A percentile compares a stretch with the other conserved stretches of the same genome.
phyloP scores from a whole-genome alignment of 2,113 vertebrate species.

The Macquaria ambigua region DNA sequence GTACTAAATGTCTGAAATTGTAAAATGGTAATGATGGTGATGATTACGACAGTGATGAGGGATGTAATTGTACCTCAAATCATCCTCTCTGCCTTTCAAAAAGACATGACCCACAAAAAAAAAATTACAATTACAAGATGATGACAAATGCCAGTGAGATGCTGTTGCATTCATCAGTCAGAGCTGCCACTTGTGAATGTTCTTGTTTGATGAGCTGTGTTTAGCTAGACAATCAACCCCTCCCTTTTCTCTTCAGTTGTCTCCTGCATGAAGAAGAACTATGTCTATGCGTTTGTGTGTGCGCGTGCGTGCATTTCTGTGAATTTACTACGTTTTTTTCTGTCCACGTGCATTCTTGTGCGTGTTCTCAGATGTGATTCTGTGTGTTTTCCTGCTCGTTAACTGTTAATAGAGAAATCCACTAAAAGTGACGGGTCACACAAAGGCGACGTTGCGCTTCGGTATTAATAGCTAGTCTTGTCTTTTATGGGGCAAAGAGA shows the following conservation, averaged over 20 bases:
- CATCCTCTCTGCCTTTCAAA: slow-evolving; percentile 10
- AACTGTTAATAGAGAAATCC: slow-evolving; percentile 48
- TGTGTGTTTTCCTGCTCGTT: neutral
- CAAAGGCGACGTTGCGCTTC: slow-evolving; percentile 30
- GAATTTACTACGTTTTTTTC: neutral
- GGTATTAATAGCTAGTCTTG: slow-evolving; percentile 52
- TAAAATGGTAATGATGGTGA: neutral
- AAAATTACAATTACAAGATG: neutral
- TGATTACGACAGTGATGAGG: slow-evolving; percentile 1
- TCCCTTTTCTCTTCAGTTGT: slow-evolving; percentile 7
- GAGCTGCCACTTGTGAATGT: slow-evolving; percentile 42
- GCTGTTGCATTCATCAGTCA: slow-evolving; percentile 40
- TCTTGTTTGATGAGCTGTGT: slow-evolving; percentile 50
- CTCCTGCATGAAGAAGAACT: slow-evolving; percentile 9
- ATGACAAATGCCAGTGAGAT: slow-evolving; percentile 29
- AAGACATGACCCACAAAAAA: neutral
- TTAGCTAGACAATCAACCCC: slow-evolving; percentile 31
- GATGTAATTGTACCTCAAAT: slow-evolving; percentile 26
- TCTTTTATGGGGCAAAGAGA: slow-evolving; percentile 52
- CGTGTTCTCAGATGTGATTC: neutral
- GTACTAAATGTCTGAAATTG: slow-evolving; percentile 6
- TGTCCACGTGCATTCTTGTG: neutral
- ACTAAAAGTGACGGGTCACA: slow-evolving; percentile 61
- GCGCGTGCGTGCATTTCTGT: neutral
- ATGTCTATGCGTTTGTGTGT: neutral